Base-by-base conservation (phyloP, 2,797 vertebrate genomes). In the Valencia hispanica region DNA sequence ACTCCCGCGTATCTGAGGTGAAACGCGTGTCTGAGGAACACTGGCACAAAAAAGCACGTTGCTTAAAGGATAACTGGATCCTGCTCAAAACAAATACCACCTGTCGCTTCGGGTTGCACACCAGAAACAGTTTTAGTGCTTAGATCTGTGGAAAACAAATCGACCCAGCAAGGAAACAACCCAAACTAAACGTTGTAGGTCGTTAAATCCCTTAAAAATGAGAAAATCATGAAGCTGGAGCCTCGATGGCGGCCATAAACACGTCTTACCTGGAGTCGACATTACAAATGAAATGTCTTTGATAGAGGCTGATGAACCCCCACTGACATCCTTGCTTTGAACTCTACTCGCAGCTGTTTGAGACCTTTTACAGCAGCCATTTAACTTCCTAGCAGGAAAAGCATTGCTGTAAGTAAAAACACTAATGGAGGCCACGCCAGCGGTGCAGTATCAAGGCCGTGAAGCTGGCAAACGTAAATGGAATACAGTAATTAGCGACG, bases 201-300 rank as follows among this genome's bases (percentile, higher is more conserved):
- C 32, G 15, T 20, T 57, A 74, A 65, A 55, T 25, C 10, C n/a
- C 15, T 3, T 57, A 22, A 15, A n/a, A 73, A 83, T 57, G 30
- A 32, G 39, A 72, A 59, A 39, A 61, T 20, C 1, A 79, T 73
- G n/a, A 71, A 71, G 51, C 70, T 39, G n/a, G 6, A 66, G 48
- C 30, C 41, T 50, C 53, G 55, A 69, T 17, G 27, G 34, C 55
- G 51, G 48, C 70, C 68, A 79, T 63, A 53, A 72, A 69, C n/a
- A 48, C 50, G 53, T 68, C 4, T 47, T 55, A 76, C 55, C 53
- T 50, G 22, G 51, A 70, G 66, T 66, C 68, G 69, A 55, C 79
- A 74, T 86, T 74, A 85, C 17, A 74, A 25, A 68, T 75, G 45
- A 85, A 83, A 72, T 79, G 63, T 72, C 65, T 72, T 55, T 63